Conservation (phyloP, 2,113 vertebrate species). For the Sylvilagus bachmani region DNA sequence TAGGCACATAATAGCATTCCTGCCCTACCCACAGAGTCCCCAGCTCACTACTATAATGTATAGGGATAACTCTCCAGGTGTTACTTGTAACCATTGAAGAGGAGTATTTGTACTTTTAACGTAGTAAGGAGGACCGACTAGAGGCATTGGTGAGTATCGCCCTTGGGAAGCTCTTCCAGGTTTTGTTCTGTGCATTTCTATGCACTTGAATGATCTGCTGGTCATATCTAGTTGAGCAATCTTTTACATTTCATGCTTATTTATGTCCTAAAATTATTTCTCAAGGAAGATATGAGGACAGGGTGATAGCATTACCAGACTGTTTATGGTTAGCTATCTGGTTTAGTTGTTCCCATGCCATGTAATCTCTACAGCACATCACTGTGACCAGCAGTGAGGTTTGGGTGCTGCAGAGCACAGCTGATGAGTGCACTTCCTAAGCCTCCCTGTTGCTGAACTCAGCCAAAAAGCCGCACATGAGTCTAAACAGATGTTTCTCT, state of each 20-base stretch:
- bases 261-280: conserved; percentile 57
- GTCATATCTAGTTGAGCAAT: not conserved
- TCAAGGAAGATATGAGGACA: conserved; percentile 52
- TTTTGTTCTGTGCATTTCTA: conserved; percentile 11
- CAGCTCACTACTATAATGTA: not conserved
- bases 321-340: conserved; percentile 56
- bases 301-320: conserved; percentile 13
- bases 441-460: conserved; percentile 66
- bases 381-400: conserved; percentile 55
- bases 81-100: not conserved
- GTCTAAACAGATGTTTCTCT: conserved; percentile 87
- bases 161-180: not conserved
- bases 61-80: not conserved
- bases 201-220: not conserved
- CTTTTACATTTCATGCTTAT: conserved; percentile 59
- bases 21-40: not conserved
- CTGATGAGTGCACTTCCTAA: conserved; percentile 63
- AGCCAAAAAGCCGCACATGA: conserved; percentile 84
- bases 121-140: not conserved
- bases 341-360: conserved; percentile 76
- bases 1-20: not conserved
- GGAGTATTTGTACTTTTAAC: conserved; percentile 33
- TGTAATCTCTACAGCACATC: conserved; percentile 63
- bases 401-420: conserved; percentile 69
- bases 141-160: not conserved